Base-by-base conservation (phyloP, 2,797 vertebrate genomes). In the Cetoscarus ocellatus region DNA sequence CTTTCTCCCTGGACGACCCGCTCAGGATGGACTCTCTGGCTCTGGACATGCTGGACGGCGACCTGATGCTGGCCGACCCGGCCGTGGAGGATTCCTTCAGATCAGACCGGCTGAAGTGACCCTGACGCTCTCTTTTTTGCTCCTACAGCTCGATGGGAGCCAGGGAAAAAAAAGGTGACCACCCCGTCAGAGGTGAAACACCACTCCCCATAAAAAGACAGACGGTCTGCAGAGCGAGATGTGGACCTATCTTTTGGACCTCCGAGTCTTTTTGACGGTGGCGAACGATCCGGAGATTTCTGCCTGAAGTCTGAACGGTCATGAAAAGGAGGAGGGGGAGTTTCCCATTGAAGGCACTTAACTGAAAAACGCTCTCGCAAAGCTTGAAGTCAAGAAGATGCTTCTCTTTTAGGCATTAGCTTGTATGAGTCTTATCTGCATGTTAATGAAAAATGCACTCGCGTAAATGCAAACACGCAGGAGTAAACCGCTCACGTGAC, bases 31-130 rank as follows among this genome's bases (percentile, higher is more conserved):
- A 97, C 84, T 95, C 95, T 0, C 91, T 98, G 83, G 94, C 93
- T 27, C 92, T 98, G 87, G 97, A 97, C 88, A 96, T 98, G 96
- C 90, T 98, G 71, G 96, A 98, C 19, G 94, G 96, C 0, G 96
- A 96, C 47, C 94, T 96, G 47, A 95, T 98, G 83, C 93, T 98
- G 35, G 95, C 97, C 0, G 97, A 98, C 86, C 96, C 97, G 0
- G 93, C 96, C 0, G 96, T 98, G 48, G 97, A 98, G 90, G 97
- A 98, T 53, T 96, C 96, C 9, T 98, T 98, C 93, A 93, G 97
- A 52, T 96, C 95, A 0, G 97, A 98, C 86, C 94, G 96, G 55
- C 92, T 98, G 3, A 96, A 97, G 90, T 94, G 88, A 94, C 14
- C 42, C 27, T 8, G 4, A 12, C 1, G 8, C 38, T 9, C 18